phyloP scores from a whole-genome alignment of 2,888 invertebrate genomes.

The Drosophila quinaria region DNA sequence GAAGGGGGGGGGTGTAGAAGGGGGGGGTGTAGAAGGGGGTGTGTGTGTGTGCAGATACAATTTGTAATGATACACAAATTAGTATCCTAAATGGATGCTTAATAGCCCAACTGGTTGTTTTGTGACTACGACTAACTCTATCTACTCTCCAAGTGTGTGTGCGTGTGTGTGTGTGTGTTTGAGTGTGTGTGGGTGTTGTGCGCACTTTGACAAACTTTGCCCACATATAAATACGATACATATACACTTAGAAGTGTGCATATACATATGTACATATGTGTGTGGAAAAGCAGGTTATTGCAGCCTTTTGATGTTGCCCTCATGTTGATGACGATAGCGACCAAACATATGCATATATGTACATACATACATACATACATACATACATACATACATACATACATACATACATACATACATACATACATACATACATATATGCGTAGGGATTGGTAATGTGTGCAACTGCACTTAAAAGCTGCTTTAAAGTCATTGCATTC shows the following conservation, averaged over 20 bases:
- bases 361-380: slow-evolving; percentile 8
- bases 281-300: slow-evolving; percentile 45
- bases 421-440: slow-evolving; percentile 6
- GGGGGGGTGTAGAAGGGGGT: slow-evolving; percentile 22
- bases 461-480: slow-evolving; percentile 44
- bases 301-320: slow-evolving; percentile 52
- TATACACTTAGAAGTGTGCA: not conserved
- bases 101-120: slow-evolving; percentile 73
- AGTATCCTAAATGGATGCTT: slow-evolving; percentile 80
- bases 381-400: not conserved
- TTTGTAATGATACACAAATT: slow-evolving; percentile 83
- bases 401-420: slow-evolving; percentile 1
- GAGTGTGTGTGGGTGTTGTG: slow-evolving; percentile 32
- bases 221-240: slow-evolving; percentile 26
- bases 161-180: slow-evolving; percentile 18
- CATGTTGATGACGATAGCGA: slow-evolving; percentile 24
- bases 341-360: slow-evolving; percentile 1
- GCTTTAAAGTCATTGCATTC: slow-evolving; percentile 43
- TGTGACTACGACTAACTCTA: slow-evolving; percentile 34
- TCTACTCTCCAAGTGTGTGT: slow-evolving; percentile 11
- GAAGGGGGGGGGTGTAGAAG: slow-evolving; percentile 1
- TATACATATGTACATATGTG: not conserved
- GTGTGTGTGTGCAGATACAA: slow-evolving; percentile 65
- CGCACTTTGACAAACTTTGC: slow-evolving; percentile 44
- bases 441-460: too few species aligned